phyloP scores from a whole-genome alignment of 2,888 invertebrate species.

The Rhagium mordax region DNA sequence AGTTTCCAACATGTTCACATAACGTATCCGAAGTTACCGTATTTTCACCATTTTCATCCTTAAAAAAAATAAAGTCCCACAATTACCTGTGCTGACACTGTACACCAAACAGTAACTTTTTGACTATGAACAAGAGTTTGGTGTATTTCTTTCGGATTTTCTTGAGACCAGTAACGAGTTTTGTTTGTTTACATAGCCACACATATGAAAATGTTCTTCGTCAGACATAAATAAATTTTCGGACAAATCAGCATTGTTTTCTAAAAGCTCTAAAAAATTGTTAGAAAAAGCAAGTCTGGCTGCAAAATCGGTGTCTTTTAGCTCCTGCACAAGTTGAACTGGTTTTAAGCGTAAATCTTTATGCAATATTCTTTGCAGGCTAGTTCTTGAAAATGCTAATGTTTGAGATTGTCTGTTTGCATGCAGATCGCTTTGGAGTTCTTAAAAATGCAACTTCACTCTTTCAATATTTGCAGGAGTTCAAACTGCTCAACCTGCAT shows the following conservation, averaged over 20 bases:
- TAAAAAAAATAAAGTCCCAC: too few relatives aligned
- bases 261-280: neutral
- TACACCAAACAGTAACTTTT: neutral
- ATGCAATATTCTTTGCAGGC: neutral
- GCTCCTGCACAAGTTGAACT: neutral
- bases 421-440: too few relatives aligned
- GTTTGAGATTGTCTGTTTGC: too few relatives aligned
- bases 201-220: neutral
- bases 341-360: neutral
- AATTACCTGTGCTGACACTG: too few relatives aligned
- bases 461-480: too few relatives aligned
- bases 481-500: too few relatives aligned
- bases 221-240: neutral
- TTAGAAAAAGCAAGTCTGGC: neutral
- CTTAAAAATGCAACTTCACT: too few relatives aligned
- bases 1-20: too few relatives aligned
- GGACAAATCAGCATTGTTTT: neutral
- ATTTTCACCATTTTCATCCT: too few relatives aligned
- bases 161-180: neutral
- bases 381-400: too few relatives aligned
- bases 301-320: neutral
- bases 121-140: neutral
- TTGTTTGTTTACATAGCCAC: neutral
- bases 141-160: neutral
- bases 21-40: too few relatives aligned